phyloP scores from a whole-genome alignment of 2,797 vertebrate genomes.

The Eulemur mongoz region DNA sequence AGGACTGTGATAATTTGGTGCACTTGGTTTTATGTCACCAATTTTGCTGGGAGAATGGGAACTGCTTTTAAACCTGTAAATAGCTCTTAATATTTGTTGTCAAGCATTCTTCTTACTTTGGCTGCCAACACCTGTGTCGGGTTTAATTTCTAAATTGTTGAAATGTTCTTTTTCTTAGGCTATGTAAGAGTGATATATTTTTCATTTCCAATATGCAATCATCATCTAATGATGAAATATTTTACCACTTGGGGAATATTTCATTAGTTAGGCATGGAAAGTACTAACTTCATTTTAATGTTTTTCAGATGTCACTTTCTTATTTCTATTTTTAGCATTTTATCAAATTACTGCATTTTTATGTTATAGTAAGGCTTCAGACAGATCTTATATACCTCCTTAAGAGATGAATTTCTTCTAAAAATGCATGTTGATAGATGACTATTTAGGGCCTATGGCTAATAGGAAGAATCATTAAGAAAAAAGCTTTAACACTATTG shows the following conservation, averaged over 20 bases:
- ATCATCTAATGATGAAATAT: neutral
- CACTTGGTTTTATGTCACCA: neutral
- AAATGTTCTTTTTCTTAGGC: slow-evolving; percentile 18
- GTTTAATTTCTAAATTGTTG: slow-evolving; percentile 56
- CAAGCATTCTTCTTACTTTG: slow-evolving; percentile 50
- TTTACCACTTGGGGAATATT: neutral
- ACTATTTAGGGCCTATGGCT: neutral
- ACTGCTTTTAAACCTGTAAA: slow-evolving; percentile 57
- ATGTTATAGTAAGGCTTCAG: neutral
- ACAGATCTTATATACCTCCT: neutral
- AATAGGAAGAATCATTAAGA: neutral
- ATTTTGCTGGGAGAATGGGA: slow-evolving; percentile 1
- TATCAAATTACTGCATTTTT: slow-evolving; percentile 18
- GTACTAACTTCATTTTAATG: neutral
- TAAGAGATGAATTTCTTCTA: neutral
- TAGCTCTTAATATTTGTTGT: slow-evolving; percentile 21
- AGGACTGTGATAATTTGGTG: slow-evolving; percentile 52
- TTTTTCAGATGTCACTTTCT: neutral
- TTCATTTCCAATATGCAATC: neutral
- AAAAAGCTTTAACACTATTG: neutral
- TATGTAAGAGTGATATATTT: neutral
- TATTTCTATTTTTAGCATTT: slow-evolving; percentile 33
- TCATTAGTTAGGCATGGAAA: slow-evolving; percentile 2
- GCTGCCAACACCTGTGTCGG: slow-evolving; percentile 54
- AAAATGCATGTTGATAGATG: neutral